These are phyloP conservation scores for Darevskia mixta DNA, from an alignment of 2,797 vertebrate genomes.

Conservation along the genomic window DNA sequence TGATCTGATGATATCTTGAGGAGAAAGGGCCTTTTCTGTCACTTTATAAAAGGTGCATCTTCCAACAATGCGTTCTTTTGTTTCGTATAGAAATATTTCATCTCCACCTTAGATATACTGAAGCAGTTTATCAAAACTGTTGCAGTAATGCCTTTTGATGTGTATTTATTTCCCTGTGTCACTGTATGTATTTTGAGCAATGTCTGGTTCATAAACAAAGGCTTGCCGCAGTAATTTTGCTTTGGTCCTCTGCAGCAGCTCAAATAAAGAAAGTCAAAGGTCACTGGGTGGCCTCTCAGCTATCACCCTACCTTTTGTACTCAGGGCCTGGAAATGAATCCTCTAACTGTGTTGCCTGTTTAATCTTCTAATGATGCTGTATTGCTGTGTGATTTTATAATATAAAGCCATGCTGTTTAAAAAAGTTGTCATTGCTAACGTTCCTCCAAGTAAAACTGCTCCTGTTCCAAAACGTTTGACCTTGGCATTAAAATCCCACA, in stretches of 20 bases:
- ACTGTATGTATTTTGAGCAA: slow-evolving; percentile 61
- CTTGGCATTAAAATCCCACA: slow-evolving; percentile 17
- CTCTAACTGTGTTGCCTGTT: slow-evolving; percentile 21
- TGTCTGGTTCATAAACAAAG: slow-evolving; percentile 36
- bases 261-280: slow-evolving; percentile 32
- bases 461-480: slow-evolving; percentile 30
- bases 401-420: slow-evolving; percentile 33
- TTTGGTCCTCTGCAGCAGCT: slow-evolving; percentile 7
- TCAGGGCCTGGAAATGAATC: slow-evolving; percentile 8
- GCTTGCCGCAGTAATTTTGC: slow-evolving; percentile 20
- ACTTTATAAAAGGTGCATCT: slow-evolving; percentile 18
- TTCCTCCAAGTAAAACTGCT: neutral
- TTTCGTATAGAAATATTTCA: slow-evolving; percentile 41
- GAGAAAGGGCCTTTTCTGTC: slow-evolving; percentile 9
- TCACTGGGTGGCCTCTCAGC: slow-evolving; percentile 33
- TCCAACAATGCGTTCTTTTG: neutral
- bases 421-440: neutral
- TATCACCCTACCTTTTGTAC: slow-evolving; percentile 38
- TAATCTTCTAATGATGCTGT: slow-evolving; percentile 13
- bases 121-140: slow-evolving; percentile 39
- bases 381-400: slow-evolving; percentile 33
- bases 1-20: neutral
- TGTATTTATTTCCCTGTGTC: slow-evolving; percentile 71
- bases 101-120: slow-evolving; percentile 46
- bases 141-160: slow-evolving; percentile 42